Base-by-base conservation (phyloP, 1,140 invertebrate species). In the Tigriopus japonicus region DNA sequence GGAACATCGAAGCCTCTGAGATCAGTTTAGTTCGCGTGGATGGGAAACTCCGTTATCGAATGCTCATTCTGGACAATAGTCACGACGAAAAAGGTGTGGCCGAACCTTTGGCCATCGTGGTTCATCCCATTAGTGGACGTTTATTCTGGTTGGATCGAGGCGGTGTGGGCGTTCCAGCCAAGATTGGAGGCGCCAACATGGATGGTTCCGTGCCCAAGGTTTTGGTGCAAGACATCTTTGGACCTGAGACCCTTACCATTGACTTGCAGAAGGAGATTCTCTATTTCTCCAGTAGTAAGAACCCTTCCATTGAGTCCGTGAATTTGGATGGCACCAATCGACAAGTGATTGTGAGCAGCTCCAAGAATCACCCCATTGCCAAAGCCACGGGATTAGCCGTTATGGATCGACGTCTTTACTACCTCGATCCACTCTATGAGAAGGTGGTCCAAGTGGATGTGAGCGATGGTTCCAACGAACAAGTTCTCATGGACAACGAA, bases 81-180 rank as follows among this genome's bases (percentile, higher is more conserved):
- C 92, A 93, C 0, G 88, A 82, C 59, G 80, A 77, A 54, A 80
- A 78, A 0, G 91, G 89, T 0, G 87, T 97, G 10, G 85, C 87
- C 0, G 82, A 82, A 67, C 94, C 94, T 0, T 85, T 82, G 65
- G 79, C 85, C 0, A 81, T 98, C 52, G 87, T 82, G 60, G 73
- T 98, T 1, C 91, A 98, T 75, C 92, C 94, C 0, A 78, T 79
- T 2, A 84, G 87, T 66, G 95, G 91, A 75, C 86, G 84, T 74
- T 71, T 96, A 7, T 96, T 91, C 73, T 98, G 94, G 93, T 79
- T 93, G 1, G 95, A 98, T 69, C 86, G 89, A 64, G 95, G 94
- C 6, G 88, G 87, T 14, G 83, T 78, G 63, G 88, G 89, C 10
- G 86, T 97, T 0, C 84, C 86, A 0, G 77, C 83, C 0, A 98